Evolutionary conservation across 2,113 vertebrate genomes (phyloP), one percentile per base, ranked within the genome.

Genomic region (Rhea pennata): DNA sequence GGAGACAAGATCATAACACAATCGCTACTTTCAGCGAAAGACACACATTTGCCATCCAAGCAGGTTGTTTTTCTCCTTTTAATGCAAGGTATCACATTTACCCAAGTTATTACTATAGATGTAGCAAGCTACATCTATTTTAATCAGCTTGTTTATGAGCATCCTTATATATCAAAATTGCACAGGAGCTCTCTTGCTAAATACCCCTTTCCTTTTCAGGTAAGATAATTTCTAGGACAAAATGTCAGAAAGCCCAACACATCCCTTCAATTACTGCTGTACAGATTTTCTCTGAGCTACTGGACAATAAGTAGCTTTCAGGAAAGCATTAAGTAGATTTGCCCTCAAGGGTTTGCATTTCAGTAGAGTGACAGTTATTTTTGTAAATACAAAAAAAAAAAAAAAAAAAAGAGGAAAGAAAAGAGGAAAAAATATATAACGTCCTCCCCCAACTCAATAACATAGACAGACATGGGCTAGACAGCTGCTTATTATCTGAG

Each of bases 291-390:
- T 96, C 89, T 12, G 96, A 97, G 96, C 94, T 93, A 84, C 95
- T 94, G 97, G 96, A 97, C 96, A 95, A 96, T 95, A 95, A 88
- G 95, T 73, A 92, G 96, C 94, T 98, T 98, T 98, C 93, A 96
- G 96, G 95, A 94, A 88, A 96, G 97, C 97, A 97, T 97, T 97
- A 97, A 97, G 97, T 72, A 97, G 96, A 97, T 96, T 96, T 97
- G 93, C 95, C 98, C 98, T 96, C 95, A 67, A 94, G 51, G 87
- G 94, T 97, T 96, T 97, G 96, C 91, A 95, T 98, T 98, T 98
- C 96, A 96, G 70, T 77, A 78, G 93, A 97, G 95, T 95, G 96
- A 97, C 97, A 96, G 96, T 93, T 98, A 95, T 97, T 98, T 98
- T 97, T 97, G 93, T 97, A 96, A 97, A 97, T 88, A 96, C 72